These are phyloP conservation scores for Apeltes quadracus DNA, from an alignment of 2,113 vertebrate species.

Conservation along the genomic window DNA sequence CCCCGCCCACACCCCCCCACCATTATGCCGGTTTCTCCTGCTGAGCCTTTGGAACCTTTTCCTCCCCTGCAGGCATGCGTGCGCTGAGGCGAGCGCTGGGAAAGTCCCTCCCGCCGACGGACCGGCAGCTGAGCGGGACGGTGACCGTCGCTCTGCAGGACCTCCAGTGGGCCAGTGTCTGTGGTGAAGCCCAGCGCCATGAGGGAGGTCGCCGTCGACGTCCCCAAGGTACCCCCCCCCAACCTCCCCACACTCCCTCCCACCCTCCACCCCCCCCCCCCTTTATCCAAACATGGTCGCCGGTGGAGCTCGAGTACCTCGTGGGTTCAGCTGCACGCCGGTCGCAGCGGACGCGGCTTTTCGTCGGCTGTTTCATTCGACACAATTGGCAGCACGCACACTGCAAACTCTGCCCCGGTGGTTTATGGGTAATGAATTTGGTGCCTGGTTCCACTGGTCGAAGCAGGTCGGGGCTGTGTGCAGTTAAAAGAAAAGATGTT, in stretches of 20 bases:
- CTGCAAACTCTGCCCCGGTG: background rate
- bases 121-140: conserved; percentile 80
- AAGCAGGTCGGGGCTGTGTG: conserved; percentile 1
- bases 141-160: conserved; percentile 87
- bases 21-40: background rate
- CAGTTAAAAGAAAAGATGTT: background rate
- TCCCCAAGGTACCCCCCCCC: conserved; percentile 86
- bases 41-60: background rate
- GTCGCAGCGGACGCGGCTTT: background rate
- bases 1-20: too few relatives aligned
- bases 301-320: too few relatives aligned
- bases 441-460: background rate
- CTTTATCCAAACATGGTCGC: background rate
- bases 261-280: too few relatives aligned
- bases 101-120: conserved; percentile 67
- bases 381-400: too few relatives aligned
- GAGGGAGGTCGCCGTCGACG: conserved; percentile 95
- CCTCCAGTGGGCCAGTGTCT: conserved; percentile 89
- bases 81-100: conserved; percentile 84
- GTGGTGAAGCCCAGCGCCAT: conserved; percentile 95
- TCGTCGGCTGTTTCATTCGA: background rate
- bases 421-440: background rate
- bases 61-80: conserved; percentile 82
- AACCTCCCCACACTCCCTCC: too few relatives aligned
- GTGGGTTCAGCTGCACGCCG: too few relatives aligned